phyloP scores from a whole-genome alignment of 2,113 vertebrate genomes.

The Hyaena hyaena region DNA sequence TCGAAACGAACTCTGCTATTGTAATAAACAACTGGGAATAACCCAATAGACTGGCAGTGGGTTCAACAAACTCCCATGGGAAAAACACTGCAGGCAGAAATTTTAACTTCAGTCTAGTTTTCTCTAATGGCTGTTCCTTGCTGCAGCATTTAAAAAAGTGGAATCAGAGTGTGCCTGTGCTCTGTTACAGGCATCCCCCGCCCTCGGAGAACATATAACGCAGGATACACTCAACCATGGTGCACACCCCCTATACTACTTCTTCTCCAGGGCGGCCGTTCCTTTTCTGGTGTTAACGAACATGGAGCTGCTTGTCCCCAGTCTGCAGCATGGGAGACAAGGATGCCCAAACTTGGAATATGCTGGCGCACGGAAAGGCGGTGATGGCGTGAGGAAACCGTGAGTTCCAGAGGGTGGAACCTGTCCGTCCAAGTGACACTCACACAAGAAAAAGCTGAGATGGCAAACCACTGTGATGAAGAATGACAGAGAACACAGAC shows the following conservation, averaged over 20 bases:
- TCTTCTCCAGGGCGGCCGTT: neutral
- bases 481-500: neutral
- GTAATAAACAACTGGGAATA: neutral
- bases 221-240: neutral
- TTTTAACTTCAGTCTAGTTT: conserved; percentile 46
- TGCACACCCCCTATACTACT: neutral
- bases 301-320: neutral
- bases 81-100: conserved; percentile 16
- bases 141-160: neutral
- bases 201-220: neutral
- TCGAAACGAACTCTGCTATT: neutral
- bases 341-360: conserved; percentile 45
- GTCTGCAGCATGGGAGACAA: neutral
- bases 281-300: neutral
- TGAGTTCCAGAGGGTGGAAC: neutral
- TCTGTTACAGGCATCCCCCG: neutral
- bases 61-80: conserved; percentile 18
- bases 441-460: conserved; percentile 33
- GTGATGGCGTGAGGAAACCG: neutral
- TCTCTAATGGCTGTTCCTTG: neutral
- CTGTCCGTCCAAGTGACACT: neutral
- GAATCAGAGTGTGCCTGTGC: neutral
- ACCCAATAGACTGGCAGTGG: neutral
- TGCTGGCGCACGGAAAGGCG: conserved; percentile 23
- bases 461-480: neutral